Evolutionary conservation across 2,888 invertebrate genomes (phyloP).

Genomic region (Steinernema hermaphroditum): DNA sequence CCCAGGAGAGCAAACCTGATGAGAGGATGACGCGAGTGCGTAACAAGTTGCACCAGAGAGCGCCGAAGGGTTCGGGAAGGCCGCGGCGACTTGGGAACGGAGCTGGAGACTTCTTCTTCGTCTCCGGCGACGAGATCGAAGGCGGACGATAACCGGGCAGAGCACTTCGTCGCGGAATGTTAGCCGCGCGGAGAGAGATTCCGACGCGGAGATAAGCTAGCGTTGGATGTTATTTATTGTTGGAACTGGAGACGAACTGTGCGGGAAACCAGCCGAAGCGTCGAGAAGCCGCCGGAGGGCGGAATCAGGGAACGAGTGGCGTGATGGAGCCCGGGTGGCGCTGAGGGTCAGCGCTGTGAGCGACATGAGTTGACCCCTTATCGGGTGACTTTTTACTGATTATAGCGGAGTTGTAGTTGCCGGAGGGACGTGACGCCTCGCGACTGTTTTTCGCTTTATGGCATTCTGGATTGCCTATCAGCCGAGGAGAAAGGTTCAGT

Average conservation of each 20-base stretch:
- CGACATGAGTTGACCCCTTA: conserved; percentile 18
- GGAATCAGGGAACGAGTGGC: too few relatives aligned
- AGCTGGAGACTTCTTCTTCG: neutral
- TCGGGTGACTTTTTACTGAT: conserved; percentile 15
- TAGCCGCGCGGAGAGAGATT: conserved; percentile 28
- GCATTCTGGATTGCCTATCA: neutral
- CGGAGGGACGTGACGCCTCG: conserved; percentile 2
- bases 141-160: conserved; percentile 17
- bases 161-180: conserved; percentile 29
- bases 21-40: too few relatives aligned
- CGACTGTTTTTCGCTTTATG: neutral
- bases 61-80: neutral
- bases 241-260: conserved; percentile 16
- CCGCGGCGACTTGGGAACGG: neutral
- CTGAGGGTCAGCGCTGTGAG: neutral
- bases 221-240: conserved; percentile 28
- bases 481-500: neutral
- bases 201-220: conserved; percentile 25
- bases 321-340: conserved; percentile 18
- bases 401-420: neutral
- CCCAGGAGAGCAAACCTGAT: too few relatives aligned
- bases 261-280: conserved; percentile 26
- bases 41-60: too few relatives aligned
- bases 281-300: conserved; percentile 14
- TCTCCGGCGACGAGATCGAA: conserved; percentile 24